phyloP scores from a whole-genome alignment of 92 coral and sea anemone species.

The Montipora capitata region DNA sequence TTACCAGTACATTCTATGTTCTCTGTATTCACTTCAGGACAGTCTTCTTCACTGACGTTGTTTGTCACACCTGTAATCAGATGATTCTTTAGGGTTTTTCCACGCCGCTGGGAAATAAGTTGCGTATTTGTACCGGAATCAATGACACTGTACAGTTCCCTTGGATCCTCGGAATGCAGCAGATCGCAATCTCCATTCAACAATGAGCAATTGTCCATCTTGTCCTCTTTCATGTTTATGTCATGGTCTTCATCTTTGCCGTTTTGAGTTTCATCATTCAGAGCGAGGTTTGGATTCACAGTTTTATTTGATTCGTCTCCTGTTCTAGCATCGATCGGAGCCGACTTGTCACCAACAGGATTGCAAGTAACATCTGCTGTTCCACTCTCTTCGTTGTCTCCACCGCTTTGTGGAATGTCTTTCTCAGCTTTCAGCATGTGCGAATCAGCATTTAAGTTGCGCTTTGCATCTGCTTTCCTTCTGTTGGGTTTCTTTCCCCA shows the following conservation, averaged over 20 bases:
- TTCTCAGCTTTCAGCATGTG: background rate
- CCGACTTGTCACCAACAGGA: background rate
- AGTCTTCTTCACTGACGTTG: background rate
- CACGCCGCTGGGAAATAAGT: background rate
- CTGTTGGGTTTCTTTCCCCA: conserved; percentile 47
- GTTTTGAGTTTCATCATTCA: conserved; percentile 3
- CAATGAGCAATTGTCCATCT: background rate
- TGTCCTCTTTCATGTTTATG: conserved; percentile 9
- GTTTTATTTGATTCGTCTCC: background rate
- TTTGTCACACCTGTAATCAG: background rate
- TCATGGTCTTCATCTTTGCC: conserved; percentile 4
- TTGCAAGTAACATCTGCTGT: conserved; percentile 11
- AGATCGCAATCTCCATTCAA: conserved; percentile 27
- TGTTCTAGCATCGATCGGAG: background rate
- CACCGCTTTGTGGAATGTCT: conserved; percentile 42
- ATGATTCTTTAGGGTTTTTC: conserved; percentile 11
- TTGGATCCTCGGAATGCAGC: background rate
- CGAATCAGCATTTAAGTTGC: conserved; percentile 25
- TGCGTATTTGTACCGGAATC: background rate
- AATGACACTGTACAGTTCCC: background rate
- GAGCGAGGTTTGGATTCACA: background rate
- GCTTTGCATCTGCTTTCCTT: conserved; percentile 34
- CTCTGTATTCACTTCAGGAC: background rate
- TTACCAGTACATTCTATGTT: background rate
- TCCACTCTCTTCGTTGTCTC: conserved; percentile 1